These are phyloP conservation scores for Anthophora plumipes DNA, from an alignment of 2,888 invertebrate species.

Conservation along the genomic window DNA sequence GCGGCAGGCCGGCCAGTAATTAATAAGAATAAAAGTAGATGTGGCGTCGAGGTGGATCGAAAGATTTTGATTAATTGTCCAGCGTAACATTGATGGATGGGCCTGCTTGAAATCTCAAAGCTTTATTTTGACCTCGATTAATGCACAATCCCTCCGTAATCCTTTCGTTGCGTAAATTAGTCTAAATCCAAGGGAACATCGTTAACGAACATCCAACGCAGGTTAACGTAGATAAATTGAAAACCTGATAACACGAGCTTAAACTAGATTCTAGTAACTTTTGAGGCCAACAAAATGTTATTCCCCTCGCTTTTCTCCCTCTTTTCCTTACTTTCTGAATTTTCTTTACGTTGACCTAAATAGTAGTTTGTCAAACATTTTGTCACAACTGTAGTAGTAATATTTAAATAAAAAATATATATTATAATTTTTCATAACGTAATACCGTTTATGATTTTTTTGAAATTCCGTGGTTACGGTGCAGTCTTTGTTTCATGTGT, in stretches of 20 bases:
- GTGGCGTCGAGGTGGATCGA: conserved; percentile 40
- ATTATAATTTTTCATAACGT: too few species aligned
- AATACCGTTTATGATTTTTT: too few species aligned
- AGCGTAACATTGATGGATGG: conserved; percentile 33
- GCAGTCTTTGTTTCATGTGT: too few species aligned
- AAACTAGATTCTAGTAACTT: background rate
- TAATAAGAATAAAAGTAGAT: conserved; percentile 60
- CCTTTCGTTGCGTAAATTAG: conserved; percentile 31
- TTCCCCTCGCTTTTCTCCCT: background rate
- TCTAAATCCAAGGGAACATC: conserved; percentile 14
- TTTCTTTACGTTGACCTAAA: background rate
- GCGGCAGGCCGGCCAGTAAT: conserved; percentile 36
- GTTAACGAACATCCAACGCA: background rate
- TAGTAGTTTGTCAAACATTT: background rate
- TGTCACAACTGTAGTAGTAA: background rate
- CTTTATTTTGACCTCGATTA: conserved; percentile 29
- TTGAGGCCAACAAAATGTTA: background rate
- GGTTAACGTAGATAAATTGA: conserved; percentile 40
- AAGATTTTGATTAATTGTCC: conserved; percentile 53
- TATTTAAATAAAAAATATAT: background rate
- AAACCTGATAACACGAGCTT: conserved; percentile 1
- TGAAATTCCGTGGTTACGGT: too few species aligned
- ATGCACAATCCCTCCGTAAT: conserved; percentile 22
- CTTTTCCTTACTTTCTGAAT: fast-evolving
- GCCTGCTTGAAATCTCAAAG: conserved; percentile 24